Conservation (phyloP, 2,113 vertebrate genomes). For the Excalfactoria chinensis region DNA sequence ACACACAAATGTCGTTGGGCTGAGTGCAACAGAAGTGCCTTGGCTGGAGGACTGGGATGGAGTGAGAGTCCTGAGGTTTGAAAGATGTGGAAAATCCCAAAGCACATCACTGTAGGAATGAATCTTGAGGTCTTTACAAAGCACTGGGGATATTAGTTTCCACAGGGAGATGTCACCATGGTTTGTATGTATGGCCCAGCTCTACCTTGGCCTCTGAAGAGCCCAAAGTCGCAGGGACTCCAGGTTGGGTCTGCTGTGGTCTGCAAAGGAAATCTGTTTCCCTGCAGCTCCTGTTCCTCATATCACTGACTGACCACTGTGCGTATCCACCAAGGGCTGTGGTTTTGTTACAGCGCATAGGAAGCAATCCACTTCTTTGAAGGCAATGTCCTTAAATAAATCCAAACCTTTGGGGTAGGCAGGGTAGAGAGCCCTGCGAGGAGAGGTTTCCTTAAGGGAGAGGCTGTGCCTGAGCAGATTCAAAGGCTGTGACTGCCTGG, state of each 20-base stretch:
- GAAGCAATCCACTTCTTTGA: neutral
- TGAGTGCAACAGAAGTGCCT: neutral
- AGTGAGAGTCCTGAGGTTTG: neutral
- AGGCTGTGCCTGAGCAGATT: neutral
- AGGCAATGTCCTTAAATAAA: neutral
- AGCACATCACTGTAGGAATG: neutral
- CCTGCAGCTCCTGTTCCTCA: neutral
- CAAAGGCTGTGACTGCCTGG: neutral
- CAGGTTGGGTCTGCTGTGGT: rapidly evolving
- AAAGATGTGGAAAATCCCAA: neutral
- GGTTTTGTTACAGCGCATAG: neutral
- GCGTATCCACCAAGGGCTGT: rapidly evolving
- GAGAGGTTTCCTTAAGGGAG: neutral
- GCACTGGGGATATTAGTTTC: rapidly evolving
- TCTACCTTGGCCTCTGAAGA: neutral
- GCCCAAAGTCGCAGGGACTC: neutral
- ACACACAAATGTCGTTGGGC: neutral
- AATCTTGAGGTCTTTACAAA: neutral
- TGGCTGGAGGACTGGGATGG: rapidly evolving
- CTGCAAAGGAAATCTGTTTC: neutral
- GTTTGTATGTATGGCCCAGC: neutral
- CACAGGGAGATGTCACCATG: neutral
- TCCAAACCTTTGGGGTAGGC: neutral
- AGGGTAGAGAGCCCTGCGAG: neutral
- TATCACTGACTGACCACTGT: neutral